Evolutionary conservation across 2,113 vertebrate species (phyloP), one percentile per base, ranked within the genome.

Genomic region (Australoheros scitulus): DNA sequence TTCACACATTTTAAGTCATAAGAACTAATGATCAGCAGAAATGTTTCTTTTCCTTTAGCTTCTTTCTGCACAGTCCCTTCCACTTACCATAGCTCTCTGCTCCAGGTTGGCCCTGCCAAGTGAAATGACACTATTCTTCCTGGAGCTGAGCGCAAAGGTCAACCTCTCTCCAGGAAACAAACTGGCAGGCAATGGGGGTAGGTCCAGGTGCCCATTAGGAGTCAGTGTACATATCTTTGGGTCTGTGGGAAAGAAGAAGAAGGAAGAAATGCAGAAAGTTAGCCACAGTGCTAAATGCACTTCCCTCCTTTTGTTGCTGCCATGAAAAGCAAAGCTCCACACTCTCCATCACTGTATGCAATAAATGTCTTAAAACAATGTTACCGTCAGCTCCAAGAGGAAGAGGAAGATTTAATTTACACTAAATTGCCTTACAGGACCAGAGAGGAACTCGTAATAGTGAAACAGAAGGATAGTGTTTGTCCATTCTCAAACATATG

Each of bases 91-190:
- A 55, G 97, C 95, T 34, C 94, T 95, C 87, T 97, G 97, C 79
- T 99, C 97, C 18, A 96, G 96, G 79, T 95, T 97, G 47, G 95
- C 93, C 85, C 96, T 96, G 50, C 97, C 97, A 83, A 99, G 92
- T 1, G 98, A 99, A 95, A 97, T 97, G 17, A 97, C 96, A 1
- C 98, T 99, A 92, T 96, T 99, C 89, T 98, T 99, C 77, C 97
- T 95, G 59, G 97, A 97, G 32, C 95, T 95, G 36, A 98, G 91
- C 32, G 97, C 91, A 74, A 97, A 94, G 68, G 94, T 94, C 82
- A 97, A 79, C 10, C 96, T 95, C 79, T 99, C 98, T 2, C 97
- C 96, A 22, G 97, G 96, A 91, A 97, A 96, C 1, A 97, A 94
- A 58, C 96, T 95, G 2, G 96, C 89, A 2, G 96, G 93, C 22